Conservation (phyloP, 2,113 vertebrate genomes). For the Mirounga angustirostris region DNA sequence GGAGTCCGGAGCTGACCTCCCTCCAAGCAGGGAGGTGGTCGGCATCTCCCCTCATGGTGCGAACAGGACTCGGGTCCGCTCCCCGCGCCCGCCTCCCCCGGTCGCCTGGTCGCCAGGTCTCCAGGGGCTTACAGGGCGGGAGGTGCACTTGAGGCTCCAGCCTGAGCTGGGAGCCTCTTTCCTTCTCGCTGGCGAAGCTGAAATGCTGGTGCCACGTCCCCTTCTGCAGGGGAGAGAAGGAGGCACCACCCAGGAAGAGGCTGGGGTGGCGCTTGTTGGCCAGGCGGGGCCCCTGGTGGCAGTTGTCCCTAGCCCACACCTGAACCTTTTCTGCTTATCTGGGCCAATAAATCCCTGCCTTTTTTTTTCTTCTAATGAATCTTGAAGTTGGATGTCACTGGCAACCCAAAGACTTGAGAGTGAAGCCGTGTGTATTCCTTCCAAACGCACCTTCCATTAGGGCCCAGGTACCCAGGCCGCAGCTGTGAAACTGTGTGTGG, state of each 20-base stretch:
- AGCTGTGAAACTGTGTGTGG: not conserved
- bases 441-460: not conserved
- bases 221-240: not conserved
- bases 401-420: not conserved
- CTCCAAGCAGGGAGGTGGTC: not conserved
- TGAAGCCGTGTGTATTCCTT: not conserved
- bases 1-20: not conserved
- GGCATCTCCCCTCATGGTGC: fast-evolving
- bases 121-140: not conserved
- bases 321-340: not conserved
- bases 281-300: fast-evolving
- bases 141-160: too few species aligned
- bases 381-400: not conserved
- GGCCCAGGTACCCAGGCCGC: too few species aligned
- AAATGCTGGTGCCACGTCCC: fast-evolving
- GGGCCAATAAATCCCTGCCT: not conserved
- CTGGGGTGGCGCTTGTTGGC: fast-evolving
- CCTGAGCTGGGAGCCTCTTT: not conserved
- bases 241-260: not conserved
- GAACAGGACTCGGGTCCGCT: not conserved
- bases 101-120: too few species aligned
- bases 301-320: not conserved
- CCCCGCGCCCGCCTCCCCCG: fast-evolving
- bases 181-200: not conserved
- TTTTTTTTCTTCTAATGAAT: not conserved